Percentiles rank a stretch among this genome's conserved stretches.
These are phyloP conservation scores for Drosophila neocordata DNA, from an alignment of 1,140 invertebrate genomes.

Conservation along the genomic window DNA sequence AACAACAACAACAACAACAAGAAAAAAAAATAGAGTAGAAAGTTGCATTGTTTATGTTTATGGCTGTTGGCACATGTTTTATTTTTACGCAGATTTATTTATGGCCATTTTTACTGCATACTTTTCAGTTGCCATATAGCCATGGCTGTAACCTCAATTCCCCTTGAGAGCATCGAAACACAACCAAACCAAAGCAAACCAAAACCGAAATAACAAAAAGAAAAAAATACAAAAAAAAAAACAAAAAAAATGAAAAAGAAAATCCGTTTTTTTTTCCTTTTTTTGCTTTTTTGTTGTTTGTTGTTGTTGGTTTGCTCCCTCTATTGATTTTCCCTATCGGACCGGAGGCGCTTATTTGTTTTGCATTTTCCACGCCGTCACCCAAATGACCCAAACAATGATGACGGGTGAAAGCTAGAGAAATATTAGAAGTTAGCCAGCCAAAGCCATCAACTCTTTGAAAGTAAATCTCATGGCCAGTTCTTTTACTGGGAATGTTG, in stretches of 20 bases:
- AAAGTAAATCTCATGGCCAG: slow-evolving; percentile 26
- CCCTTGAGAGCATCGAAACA: slow-evolving; percentile 26
- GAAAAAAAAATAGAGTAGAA: slow-evolving; percentile 19
- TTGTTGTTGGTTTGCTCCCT: neutral
- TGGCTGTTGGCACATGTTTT: slow-evolving; percentile 61
- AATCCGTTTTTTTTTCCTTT: slow-evolving; percentile 27
- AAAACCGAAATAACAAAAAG: neutral
- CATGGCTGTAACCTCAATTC: slow-evolving; percentile 45
- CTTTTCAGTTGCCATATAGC: slow-evolving; percentile 43
- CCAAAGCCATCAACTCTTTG: neutral
- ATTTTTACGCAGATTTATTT: slow-evolving; percentile 63
- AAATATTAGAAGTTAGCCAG: neutral
- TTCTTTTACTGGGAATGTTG: neutral
- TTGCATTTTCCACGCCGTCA: slow-evolving; percentile 60
- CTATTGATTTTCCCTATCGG: slow-evolving; percentile 50
- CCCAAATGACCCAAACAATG: slow-evolving; percentile 49
- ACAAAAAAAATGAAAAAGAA: slow-evolving; percentile 22
- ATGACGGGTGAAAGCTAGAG: neutral
- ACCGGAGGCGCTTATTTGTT: slow-evolving; percentile 57
- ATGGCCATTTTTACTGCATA: slow-evolving; percentile 61
- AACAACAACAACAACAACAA: no score
- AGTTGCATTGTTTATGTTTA: slow-evolving; percentile 69
- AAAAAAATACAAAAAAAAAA: neutral
- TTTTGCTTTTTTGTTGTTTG: slow-evolving; percentile 18
- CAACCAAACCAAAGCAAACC: neutral